Percentiles rank a stretch among this genome's conserved stretches.
Conservation (phyloP, 2,888 invertebrate species). For the Pseudococcus longispinus region DNA sequence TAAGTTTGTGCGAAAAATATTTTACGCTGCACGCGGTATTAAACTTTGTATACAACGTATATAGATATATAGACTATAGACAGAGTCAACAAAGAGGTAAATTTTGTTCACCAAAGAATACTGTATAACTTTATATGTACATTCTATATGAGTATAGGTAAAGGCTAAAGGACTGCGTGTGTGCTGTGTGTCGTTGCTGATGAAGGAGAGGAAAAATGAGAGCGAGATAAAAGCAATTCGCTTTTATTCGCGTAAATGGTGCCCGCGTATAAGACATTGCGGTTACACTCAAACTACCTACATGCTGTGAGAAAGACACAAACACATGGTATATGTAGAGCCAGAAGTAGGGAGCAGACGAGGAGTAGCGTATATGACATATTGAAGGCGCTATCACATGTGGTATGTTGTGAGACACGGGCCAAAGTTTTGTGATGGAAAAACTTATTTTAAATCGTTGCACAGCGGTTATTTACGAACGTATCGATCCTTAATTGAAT, state of each 20-base stretch:
- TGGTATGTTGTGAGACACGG: too few species aligned
- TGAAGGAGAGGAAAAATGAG: background rate
- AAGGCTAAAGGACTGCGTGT: background rate
- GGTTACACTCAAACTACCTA: background rate
- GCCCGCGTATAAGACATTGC: background rate
- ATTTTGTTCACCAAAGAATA: background rate
- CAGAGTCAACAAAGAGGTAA: slow-evolving; percentile 3
- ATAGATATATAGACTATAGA: background rate
- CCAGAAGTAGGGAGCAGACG: too few species aligned
- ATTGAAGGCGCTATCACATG: too few species aligned
- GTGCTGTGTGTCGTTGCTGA: background rate
- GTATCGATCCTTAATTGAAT: too few species aligned
- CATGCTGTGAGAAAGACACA: background rate
- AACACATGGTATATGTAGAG: too few species aligned
- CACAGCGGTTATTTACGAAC: too few species aligned
- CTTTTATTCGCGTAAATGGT: background rate
- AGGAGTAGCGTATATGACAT: too few species aligned
- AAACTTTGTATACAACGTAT: background rate
- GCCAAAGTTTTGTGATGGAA: too few species aligned
- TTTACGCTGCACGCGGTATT: background rate
- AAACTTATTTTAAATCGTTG: too few species aligned
- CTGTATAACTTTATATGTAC: background rate
- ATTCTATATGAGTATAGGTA: background rate
- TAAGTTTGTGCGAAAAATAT: background rate
- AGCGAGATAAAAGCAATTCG: background rate